phyloP scores from a whole-genome alignment of 2,797 vertebrate genomes.

The Pseudotriccus pelzelni region DNA sequence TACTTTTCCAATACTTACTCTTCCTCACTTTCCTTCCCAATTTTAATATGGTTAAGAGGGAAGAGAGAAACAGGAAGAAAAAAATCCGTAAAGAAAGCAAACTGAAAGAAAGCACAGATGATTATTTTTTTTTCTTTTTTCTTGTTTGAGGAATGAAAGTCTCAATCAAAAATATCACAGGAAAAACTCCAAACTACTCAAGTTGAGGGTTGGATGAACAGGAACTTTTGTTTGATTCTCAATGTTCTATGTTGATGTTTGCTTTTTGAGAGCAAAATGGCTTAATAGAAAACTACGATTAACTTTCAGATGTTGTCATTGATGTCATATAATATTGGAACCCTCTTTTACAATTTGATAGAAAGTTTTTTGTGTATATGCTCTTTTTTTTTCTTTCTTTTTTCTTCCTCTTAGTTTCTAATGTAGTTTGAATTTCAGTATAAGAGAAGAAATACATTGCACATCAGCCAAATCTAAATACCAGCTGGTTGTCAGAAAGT shows the following conservation, averaged over 20 bases:
- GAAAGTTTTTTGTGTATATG: not conserved
- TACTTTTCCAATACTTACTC: not conserved
- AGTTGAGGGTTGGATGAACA: not conserved
- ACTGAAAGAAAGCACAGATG: not conserved
- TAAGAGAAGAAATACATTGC: not conserved
- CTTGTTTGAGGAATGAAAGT: not conserved
- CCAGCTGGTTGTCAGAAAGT: not conserved
- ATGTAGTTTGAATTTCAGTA: not conserved
- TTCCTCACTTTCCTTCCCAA: not conserved
- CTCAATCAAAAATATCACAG: not conserved
- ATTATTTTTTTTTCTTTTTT: not conserved
- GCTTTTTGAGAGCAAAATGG: not conserved
- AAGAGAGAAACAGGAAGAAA: not conserved
- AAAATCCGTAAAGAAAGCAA: not conserved
- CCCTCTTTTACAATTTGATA: not conserved
- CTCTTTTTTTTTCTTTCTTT: too few relatives aligned
- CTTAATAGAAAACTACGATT: not conserved
- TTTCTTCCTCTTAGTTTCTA: not conserved
- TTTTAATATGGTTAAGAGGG: not conserved
- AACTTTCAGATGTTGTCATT: not conserved
- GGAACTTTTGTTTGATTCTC: not conserved
- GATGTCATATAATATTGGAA: not conserved
- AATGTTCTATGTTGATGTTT: not conserved
- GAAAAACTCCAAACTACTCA: rapidly evolving
- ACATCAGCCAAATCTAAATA: not conserved